phyloP scores from a whole-genome alignment of 2,113 vertebrate genomes.

The Myotis yumanensis region DNA sequence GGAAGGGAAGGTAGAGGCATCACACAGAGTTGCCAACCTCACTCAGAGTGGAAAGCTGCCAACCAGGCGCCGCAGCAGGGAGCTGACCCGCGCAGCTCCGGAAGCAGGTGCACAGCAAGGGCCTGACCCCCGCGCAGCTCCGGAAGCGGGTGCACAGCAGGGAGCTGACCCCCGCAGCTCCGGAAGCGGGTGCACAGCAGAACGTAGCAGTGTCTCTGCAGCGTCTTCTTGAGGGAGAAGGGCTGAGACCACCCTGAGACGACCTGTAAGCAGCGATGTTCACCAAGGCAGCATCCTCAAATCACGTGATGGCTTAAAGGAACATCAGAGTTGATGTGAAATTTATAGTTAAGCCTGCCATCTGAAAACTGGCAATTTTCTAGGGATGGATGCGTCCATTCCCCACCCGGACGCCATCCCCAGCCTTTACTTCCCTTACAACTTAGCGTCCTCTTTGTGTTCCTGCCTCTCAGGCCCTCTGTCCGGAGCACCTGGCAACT shows the following conservation, averaged over 20 bases:
- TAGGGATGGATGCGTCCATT: too few relatives aligned
- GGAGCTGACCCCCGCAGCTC: accelerated
- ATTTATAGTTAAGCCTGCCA: accelerated
- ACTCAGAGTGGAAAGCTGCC: not conserved
- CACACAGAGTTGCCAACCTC: not conserved
- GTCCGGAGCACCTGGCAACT: accelerated
- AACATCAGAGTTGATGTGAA: not conserved
- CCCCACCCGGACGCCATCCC: not conserved
- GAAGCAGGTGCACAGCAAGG: too few relatives aligned
- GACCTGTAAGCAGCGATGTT: not conserved
- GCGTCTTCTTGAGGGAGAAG: not conserved
- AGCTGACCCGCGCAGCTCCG: too few relatives aligned
- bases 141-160: too few relatives aligned
- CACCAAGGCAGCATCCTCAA: not conserved
- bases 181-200: accelerated
- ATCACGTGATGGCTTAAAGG: accelerated
- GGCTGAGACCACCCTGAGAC: not conserved
- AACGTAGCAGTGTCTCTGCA: accelerated
- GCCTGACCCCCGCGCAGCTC: too few relatives aligned
- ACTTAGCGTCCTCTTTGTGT: accelerated
- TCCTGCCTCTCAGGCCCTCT: not conserved
- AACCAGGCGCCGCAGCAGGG: accelerated
- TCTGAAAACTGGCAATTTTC: not conserved
- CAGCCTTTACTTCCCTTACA: not conserved
- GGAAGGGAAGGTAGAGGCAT: accelerated